These are phyloP conservation scores for Novumbra hubbsi DNA, from an alignment of 2,797 vertebrate genomes.

Conservation along the genomic window DNA sequence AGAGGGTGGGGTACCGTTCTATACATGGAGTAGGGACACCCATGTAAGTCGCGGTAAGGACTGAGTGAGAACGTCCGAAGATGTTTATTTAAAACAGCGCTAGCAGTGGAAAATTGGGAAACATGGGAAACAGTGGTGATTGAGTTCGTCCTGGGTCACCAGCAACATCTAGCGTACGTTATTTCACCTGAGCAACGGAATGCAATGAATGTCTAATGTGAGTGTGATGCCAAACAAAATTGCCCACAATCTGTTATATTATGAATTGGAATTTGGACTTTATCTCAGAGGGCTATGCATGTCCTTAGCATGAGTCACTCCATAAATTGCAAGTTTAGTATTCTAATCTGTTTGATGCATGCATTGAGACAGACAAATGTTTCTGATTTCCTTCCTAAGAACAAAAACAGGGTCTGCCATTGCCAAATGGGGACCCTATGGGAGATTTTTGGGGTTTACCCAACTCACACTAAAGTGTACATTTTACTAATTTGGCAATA, in stretches of 20 bases:
- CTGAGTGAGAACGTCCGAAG: constrained; percentile 19
- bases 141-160: constrained; percentile 34
- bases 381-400: neutral
- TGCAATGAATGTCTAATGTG: neutral
- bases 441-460: no score
- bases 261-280: neutral
- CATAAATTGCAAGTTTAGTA: neutral
- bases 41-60: neutral
- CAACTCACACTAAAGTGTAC: no score
- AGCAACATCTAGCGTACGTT: neutral
- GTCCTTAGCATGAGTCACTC: neutral
- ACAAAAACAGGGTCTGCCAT: no score
- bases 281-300: neutral
- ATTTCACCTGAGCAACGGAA: neutral
- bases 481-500: no score
- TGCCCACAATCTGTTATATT: neutral
- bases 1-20: constrained; percentile 58
- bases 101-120: constrained; percentile 46
- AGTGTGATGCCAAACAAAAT: neutral
- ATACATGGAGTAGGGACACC: constrained; percentile 63
- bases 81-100: constrained; percentile 51
- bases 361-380: neutral
- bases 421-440: no score
- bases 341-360: neutral
- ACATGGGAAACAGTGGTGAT: constrained; percentile 34